Conservation (phyloP, 2,113 vertebrate genomes). For the Dunckerocampus dactyliophorus region DNA sequence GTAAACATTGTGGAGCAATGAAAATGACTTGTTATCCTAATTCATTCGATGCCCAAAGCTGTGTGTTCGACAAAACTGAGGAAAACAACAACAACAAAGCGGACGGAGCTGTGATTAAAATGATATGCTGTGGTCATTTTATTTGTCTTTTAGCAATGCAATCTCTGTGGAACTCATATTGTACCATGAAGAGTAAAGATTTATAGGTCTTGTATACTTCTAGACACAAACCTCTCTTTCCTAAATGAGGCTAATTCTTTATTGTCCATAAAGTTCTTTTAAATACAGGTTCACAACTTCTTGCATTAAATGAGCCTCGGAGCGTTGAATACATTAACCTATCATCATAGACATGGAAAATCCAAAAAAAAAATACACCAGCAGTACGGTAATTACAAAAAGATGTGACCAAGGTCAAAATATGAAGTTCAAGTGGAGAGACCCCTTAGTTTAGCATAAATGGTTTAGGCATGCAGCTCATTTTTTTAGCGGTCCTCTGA, state of each 20-base stretch:
- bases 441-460: conserved; percentile 42
- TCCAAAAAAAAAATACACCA: neutral
- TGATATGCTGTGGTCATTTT: conserved; percentile 43
- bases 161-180: conserved; percentile 18
- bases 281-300: conserved; percentile 17
- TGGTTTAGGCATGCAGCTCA: conserved; percentile 30
- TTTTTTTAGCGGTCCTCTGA: neutral
- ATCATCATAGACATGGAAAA: conserved; percentile 10
- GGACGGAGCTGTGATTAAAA: conserved; percentile 50
- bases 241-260: conserved; percentile 14
- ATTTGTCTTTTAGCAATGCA: conserved; percentile 30
- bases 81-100: conserved; percentile 15
- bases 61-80: conserved; percentile 38
- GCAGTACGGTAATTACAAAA: neutral
- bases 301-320: neutral
- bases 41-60: conserved; percentile 65
- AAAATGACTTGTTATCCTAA: conserved; percentile 75
- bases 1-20: conserved; percentile 74
- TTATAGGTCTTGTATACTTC: conserved; percentile 16
- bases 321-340: neutral
- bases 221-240: conserved; percentile 6
- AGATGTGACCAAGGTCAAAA: neutral
- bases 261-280: conserved; percentile 18
- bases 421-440: conserved; percentile 57
- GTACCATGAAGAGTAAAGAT: conserved; percentile 22